Conservation (phyloP, 2,113 vertebrate genomes). For the Seriola quinqueradiata region DNA sequence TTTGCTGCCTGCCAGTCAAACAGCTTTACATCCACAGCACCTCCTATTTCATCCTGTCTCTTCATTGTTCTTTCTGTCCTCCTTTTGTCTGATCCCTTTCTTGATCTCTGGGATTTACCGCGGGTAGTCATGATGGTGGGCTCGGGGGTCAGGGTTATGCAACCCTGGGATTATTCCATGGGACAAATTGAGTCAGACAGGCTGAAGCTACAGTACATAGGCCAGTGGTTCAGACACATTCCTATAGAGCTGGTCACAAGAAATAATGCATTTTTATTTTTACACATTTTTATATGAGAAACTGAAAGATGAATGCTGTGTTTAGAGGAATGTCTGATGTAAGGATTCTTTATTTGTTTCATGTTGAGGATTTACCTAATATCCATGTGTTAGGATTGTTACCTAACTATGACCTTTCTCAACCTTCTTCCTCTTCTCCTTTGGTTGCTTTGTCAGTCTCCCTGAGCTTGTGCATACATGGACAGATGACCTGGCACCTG, state of each 20-base stretch:
- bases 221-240: constrained; percentile 42
- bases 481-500: constrained; percentile 50
- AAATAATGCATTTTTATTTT: neutral
- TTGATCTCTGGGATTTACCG: constrained; percentile 76
- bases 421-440: neutral
- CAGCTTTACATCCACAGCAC: constrained; percentile 37
- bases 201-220: constrained; percentile 62
- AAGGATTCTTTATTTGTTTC: neutral
- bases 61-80: constrained; percentile 67
- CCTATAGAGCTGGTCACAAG: neutral
- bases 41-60: constrained; percentile 46
- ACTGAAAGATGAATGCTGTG: neutral
- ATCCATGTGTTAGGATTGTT: neutral
- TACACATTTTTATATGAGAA: neutral
- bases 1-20: constrained; percentile 52
- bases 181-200: constrained; percentile 71
- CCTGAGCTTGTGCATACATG: constrained; percentile 25
- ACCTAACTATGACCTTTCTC: neutral
- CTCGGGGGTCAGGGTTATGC: constrained; percentile 66
- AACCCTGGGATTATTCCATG: constrained; percentile 67
- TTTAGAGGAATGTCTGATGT: neutral
- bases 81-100: constrained; percentile 67
- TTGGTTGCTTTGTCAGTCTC: constrained; percentile 29
- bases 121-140: constrained; percentile 52
- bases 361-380: neutral